A percentile compares a stretch with the other conserved stretches of the same genome.
These are phyloP conservation scores for Plutella xylostella DNA, from an alignment of 2,888 invertebrate species.

Conservation along the genomic window DNA sequence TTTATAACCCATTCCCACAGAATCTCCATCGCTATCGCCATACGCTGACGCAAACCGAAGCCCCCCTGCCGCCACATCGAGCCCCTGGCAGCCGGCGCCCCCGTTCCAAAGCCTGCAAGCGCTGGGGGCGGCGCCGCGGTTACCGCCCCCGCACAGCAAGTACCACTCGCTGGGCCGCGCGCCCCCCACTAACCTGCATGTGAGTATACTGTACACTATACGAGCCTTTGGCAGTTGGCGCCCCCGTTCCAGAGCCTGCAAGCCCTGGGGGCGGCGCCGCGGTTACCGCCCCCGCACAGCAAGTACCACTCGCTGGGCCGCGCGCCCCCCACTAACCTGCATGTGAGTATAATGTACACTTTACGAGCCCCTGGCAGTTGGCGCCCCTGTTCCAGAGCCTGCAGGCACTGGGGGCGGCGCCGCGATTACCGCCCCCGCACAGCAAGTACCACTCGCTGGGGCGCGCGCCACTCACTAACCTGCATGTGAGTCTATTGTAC, in stretches of 20 bases:
- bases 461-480: constrained; percentile 30
- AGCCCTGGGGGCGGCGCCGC: constrained; percentile 53
- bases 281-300: constrained; percentile 44
- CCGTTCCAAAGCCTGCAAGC: constrained; percentile 53
- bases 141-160: constrained; percentile 39
- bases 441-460: constrained; percentile 52
- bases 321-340: constrained; percentile 26
- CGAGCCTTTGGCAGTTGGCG: constrained; percentile 61
- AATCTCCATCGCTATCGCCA: constrained; percentile 10
- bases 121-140: constrained; percentile 54
- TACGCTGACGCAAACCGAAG: constrained; percentile 33
- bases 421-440: constrained; percentile 51
- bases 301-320: constrained; percentile 52
- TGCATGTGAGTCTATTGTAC: background rate
- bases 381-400: constrained; percentile 59
- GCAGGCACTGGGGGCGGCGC: constrained; percentile 44
- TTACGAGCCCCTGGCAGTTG: constrained; percentile 61
- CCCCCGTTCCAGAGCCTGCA: constrained; percentile 55
- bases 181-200: constrained; percentile 21
- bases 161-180: constrained; percentile 54
- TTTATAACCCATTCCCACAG: background rate
- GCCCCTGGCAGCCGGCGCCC: constrained; percentile 61
- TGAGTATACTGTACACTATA: too few species aligned
- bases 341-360: too few species aligned
- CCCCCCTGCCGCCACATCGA: constrained; percentile 49